These are phyloP conservation scores for Pampus argenteus DNA, from an alignment of 2,797 vertebrate genomes.

Conservation along the genomic window DNA sequence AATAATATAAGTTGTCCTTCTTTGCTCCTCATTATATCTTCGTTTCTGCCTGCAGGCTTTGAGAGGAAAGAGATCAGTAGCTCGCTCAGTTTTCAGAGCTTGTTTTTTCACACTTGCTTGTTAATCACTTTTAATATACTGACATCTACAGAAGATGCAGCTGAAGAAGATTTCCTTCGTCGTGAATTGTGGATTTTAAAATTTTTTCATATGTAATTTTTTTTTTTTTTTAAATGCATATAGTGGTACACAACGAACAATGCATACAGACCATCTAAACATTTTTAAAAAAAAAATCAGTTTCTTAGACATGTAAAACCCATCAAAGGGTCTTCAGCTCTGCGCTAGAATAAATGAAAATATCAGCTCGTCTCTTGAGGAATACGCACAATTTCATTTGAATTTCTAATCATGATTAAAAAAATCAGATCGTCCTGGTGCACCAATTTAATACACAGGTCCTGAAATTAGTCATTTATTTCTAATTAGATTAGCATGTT, in stretches of 20 bases:
- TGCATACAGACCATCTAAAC: neutral
- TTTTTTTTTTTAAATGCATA: neutral
- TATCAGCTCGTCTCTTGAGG: neutral
- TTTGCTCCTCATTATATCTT: constrained; percentile 21
- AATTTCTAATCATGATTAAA: constrained; percentile 30
- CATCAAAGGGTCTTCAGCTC: constrained; percentile 15
- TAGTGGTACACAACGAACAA: neutral
- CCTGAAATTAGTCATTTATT: neutral
- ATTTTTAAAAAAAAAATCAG: constrained; percentile 20
- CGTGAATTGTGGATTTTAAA: neutral
- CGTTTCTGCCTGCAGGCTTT: constrained; percentile 1
- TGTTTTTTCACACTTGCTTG: constrained; percentile 5
- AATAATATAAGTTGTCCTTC: neutral
- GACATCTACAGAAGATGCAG: neutral
- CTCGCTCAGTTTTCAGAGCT: constrained; percentile 1
- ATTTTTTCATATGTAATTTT: neutral
- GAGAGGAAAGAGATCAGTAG: neutral
- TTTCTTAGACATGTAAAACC: constrained; percentile 5
- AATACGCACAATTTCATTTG: neutral
- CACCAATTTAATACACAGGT: constrained; percentile 4
- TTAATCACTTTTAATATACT: neutral
- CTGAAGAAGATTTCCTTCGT: neutral
- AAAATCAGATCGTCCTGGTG: neutral
- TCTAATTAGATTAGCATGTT: constrained; percentile 10
- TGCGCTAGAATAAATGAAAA: too few relatives aligned